Evolutionary conservation across 2,797 vertebrate genomes (phyloP).

Genomic region (Sebastiscus albofasciatus): DNA sequence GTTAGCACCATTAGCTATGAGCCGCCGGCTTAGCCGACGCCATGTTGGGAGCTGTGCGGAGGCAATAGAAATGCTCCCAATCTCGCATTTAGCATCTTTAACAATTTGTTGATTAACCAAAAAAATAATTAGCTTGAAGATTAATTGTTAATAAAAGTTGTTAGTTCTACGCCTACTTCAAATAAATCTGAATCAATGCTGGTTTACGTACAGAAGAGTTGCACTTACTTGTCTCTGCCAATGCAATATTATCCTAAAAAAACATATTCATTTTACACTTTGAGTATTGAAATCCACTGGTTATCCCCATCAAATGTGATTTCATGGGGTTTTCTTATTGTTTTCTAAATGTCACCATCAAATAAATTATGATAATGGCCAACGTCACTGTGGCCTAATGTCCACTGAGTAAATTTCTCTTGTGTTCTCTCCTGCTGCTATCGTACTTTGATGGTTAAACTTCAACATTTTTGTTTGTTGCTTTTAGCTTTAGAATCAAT

Average conservation of each 20-base stretch:
- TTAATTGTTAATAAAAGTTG: neutral
- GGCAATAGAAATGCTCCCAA: too few relatives aligned
- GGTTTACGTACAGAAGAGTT: neutral
- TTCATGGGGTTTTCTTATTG: neutral
- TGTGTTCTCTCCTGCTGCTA: neutral
- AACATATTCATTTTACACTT: neutral
- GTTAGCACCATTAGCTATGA: rapidly evolving
- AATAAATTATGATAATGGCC: neutral
- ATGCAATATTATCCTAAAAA: neutral
- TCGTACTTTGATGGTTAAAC: conserved; percentile 4
- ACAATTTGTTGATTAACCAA: neutral
- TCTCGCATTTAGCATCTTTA: too few relatives aligned
- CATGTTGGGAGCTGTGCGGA: too few relatives aligned
- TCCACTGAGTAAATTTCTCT: neutral
- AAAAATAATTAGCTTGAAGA: neutral
- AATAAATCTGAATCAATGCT: neutral
- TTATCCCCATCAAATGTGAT: neutral
- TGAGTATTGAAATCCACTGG: neutral
- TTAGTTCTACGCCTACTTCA: neutral
- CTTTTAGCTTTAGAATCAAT: neutral
- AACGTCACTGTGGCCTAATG: neutral
- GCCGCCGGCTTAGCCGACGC: too few relatives aligned
- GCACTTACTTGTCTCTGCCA: neutral
- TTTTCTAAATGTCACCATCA: conserved; percentile 8
- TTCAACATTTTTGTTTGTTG: conserved; percentile 1